Evolutionary conservation across 2,797 vertebrate species (phyloP).

Genomic region (Lepus oiostolus): DNA sequence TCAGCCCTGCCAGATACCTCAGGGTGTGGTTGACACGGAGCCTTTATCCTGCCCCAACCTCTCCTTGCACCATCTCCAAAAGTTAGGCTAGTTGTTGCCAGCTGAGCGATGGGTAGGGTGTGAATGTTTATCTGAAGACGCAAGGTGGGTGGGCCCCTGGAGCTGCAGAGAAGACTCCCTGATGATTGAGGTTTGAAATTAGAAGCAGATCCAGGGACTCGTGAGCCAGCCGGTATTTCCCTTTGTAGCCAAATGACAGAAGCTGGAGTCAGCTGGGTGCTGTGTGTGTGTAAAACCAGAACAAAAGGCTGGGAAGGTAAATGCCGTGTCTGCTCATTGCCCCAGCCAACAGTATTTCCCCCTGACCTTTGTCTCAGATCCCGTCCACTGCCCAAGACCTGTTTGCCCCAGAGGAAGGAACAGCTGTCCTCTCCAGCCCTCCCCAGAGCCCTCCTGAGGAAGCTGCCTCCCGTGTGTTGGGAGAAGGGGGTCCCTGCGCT

Average conservation of each 20-base stretch:
- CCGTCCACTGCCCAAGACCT: not conserved
- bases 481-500: not conserved
- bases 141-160: conserved; percentile 54
- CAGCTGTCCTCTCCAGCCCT: not conserved
- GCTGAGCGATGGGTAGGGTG: not conserved
- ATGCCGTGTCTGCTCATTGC: not conserved
- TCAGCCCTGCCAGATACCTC: not conserved
- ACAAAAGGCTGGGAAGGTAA: conserved; percentile 1
- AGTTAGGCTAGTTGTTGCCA: conserved; percentile 43
- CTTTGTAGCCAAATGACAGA: not conserved
- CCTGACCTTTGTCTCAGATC: not conserved
- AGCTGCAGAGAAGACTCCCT: conserved; percentile 39
- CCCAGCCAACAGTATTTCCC: not conserved
- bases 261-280: not conserved
- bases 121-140: conserved; percentile 71
- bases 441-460: not conserved
- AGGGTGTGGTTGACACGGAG: not conserved
- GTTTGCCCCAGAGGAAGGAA: not conserved
- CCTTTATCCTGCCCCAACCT: conserved; percentile 45
- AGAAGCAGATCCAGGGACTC: conserved; percentile 36
- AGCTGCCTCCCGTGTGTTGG: not conserved
- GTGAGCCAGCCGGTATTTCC: not conserved
- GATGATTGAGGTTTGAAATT: conserved; percentile 59
- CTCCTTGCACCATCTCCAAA: conserved; percentile 51
- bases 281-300: conserved; percentile 30